These are phyloP conservation scores for Poeciliopsis presidionis DNA, from an alignment of 2,797 vertebrate genomes.

Conservation along the genomic window DNA sequence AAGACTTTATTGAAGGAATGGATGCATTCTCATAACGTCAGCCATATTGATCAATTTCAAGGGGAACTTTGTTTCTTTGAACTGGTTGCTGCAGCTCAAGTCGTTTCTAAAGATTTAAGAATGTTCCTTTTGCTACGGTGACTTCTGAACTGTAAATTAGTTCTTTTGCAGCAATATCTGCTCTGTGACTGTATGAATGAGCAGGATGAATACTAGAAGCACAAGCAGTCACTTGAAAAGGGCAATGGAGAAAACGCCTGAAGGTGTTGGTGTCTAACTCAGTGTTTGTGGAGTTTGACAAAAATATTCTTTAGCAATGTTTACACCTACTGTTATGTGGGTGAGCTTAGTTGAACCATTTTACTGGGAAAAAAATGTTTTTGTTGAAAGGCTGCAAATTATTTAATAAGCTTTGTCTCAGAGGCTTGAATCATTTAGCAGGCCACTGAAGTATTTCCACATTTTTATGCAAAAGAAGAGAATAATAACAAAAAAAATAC, in stretches of 20 bases:
- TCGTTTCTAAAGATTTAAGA: not conserved
- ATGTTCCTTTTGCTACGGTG: not conserved
- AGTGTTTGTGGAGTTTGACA: constrained; percentile 12
- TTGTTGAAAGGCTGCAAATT: constrained; percentile 39
- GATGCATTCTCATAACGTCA: not conserved
- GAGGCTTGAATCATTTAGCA: constrained; percentile 55
- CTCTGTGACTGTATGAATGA: not conserved
- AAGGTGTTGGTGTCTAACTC: not conserved
- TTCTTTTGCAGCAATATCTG: not conserved
- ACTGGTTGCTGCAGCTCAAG: not conserved
- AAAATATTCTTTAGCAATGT: not conserved
- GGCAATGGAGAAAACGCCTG: constrained; percentile 5
- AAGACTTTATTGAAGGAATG: not conserved
- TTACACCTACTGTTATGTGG: not conserved
- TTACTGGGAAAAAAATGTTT: constrained; percentile 7
- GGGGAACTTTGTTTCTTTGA: not conserved
- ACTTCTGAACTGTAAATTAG: not conserved
- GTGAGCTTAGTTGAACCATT: constrained; percentile 19
- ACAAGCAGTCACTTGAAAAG: constrained; percentile 4
- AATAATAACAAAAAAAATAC: constrained; percentile 18
- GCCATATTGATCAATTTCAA: not conserved
- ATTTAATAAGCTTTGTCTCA: constrained; percentile 48
- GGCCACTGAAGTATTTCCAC: constrained; percentile 37
- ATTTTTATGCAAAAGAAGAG: constrained; percentile 32
- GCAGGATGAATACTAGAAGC: not conserved